Evolutionary conservation across 2,113 vertebrate species (phyloP).

Genomic region (Camelus dromedarius): DNA sequence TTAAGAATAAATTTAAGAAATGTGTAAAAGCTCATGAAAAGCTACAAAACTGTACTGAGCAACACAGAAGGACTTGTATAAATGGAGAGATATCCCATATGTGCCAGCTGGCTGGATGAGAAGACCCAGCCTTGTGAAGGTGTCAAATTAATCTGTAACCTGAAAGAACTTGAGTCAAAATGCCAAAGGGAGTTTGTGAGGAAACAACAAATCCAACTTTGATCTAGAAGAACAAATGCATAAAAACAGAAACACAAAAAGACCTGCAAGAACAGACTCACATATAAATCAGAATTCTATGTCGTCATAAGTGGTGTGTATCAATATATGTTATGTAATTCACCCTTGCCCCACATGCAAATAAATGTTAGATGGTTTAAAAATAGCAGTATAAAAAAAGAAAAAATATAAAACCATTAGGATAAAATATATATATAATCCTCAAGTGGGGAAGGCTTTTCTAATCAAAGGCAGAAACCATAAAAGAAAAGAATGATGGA

Average conservation of each 20-base stretch:
- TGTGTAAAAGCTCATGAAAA: background rate
- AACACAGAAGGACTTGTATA: background rate
- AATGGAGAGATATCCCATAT: background rate
- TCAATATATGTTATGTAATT: background rate
- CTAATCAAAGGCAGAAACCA: background rate
- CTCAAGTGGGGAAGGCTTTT: background rate
- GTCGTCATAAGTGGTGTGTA: background rate
- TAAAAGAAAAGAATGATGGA: background rate
- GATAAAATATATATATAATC: conserved; percentile 34
- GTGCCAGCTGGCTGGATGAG: background rate
- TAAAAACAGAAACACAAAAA: conserved; percentile 27
- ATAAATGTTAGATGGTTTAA: background rate
- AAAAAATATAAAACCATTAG: background rate
- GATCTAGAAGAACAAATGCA: conserved; percentile 32
- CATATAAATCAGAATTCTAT: background rate
- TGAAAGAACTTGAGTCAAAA: background rate
- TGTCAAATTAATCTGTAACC: background rate
- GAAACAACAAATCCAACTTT: background rate
- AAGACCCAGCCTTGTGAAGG: background rate
- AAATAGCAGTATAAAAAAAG: background rate
- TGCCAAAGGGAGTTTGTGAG: background rate
- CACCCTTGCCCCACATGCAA: background rate
- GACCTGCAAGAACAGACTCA: background rate
- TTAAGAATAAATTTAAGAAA: conserved; percentile 5
- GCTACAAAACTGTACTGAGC: background rate